Conservation (phyloP, 2,113 vertebrate genomes). For the Phrynosoma blainvillii region DNA sequence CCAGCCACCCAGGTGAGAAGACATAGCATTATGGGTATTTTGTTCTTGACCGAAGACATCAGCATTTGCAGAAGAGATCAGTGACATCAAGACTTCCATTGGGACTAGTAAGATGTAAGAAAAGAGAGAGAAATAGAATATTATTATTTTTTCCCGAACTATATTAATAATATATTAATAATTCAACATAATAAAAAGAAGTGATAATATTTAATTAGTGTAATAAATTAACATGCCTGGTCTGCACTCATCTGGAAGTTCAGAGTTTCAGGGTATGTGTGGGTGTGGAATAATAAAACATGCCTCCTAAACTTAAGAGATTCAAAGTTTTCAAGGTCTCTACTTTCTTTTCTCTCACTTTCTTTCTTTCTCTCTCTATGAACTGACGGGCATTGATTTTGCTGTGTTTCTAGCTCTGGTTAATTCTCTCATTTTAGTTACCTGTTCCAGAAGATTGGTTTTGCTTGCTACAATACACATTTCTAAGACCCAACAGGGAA, state of each 20-base stretch:
- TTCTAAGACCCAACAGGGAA: background rate
- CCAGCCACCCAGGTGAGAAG: no score
- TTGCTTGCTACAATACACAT: background rate
- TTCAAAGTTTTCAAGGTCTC: background rate
- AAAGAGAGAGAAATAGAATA: background rate
- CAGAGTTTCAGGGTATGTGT: no score
- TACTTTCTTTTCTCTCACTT: background rate
- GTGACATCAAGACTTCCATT: no score
- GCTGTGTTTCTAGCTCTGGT: background rate
- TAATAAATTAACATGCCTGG: background rate
- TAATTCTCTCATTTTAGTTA: background rate
- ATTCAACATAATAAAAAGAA: background rate
- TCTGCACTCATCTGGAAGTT: background rate
- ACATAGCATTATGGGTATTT: no score
- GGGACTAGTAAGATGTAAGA: background rate
- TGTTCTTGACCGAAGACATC: no score
- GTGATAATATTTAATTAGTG: conserved; percentile 1
- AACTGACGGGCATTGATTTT: no score
- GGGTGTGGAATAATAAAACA: background rate
- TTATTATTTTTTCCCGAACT: background rate
- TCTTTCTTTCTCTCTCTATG: background rate
- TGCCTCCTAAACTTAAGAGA: background rate
- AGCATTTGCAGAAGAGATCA: no score
- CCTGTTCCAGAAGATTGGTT: background rate
- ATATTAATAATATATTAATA: background rate